These are phyloP conservation scores for Sorex araneus DNA, from an alignment of 2,113 vertebrate species.

Conservation along the genomic window DNA sequence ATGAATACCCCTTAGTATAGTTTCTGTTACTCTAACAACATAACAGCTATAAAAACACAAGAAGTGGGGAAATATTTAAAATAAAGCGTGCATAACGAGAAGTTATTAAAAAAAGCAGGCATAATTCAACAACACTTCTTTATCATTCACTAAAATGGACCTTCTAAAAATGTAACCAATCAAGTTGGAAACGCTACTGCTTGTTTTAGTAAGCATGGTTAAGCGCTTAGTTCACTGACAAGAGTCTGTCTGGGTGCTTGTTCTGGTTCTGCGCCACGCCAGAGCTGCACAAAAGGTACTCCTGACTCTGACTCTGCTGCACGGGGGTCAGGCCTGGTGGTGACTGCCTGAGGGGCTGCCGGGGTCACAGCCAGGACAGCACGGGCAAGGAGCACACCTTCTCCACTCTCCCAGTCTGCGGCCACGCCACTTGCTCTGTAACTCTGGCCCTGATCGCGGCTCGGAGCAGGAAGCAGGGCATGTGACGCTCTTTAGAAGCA, in stretches of 20 bases:
- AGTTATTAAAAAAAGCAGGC: background rate
- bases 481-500: background rate
- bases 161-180: constrained; percentile 15
- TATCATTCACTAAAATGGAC: constrained; percentile 13
- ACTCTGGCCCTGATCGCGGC: background rate
- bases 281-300: too few species aligned
- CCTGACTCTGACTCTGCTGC: too few species aligned
- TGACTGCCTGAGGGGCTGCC: too few species aligned
- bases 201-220: background rate
- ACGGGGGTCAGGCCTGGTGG: too few species aligned
- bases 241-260: background rate
- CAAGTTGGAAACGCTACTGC: background rate
- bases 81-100: constrained; percentile 39
- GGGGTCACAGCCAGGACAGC: too few species aligned
- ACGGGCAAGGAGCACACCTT: too few species aligned
- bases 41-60: too few species aligned
- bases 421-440: too few species aligned
- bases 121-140: constrained; percentile 21
- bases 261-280: too few species aligned
- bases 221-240: background rate
- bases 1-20: constrained; percentile 53
- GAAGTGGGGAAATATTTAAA: constrained; percentile 50
- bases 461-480: background rate
- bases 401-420: too few species aligned
- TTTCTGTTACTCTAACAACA: constrained; percentile 25